Conservation (phyloP, 2,113 vertebrate species). For the Thermophis baileyi region DNA sequence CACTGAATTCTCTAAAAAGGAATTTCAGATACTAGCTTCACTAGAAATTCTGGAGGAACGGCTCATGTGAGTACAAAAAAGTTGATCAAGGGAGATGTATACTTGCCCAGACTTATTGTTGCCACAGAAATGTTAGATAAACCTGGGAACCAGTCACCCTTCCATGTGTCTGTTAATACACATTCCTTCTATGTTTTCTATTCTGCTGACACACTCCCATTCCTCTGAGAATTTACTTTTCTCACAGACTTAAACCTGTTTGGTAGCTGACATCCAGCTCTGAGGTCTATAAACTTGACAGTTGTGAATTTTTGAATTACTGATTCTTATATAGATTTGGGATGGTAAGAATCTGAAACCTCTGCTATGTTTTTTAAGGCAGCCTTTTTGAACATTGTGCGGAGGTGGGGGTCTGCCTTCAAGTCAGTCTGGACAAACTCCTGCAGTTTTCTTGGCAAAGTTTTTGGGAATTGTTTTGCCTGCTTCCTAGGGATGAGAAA, state of each 20-base stretch:
- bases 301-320: neutral
- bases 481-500: neutral
- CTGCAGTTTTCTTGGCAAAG: neutral
- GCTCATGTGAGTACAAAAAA: slow-evolving; percentile 72
- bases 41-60: slow-evolving; percentile 72
- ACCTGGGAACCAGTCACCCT: neutral
- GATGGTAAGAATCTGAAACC: neutral
- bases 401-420: neutral
- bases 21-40: slow-evolving; percentile 67
- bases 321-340: neutral
- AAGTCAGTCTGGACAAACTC: neutral
- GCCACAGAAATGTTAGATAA: neutral
- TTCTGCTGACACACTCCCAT: neutral
- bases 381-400: neutral
- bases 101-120: neutral
- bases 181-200: neutral
- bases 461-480: neutral
- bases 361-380: neutral
- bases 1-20: slow-evolving; percentile 65
- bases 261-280: neutral
- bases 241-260: neutral
- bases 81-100: neutral
- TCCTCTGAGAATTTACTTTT: neutral
- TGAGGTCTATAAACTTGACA: neutral
- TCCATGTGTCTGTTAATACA: neutral